phyloP scores from a whole-genome alignment of 2,113 vertebrate genomes.

The Gasterosteus nipponicus region DNA sequence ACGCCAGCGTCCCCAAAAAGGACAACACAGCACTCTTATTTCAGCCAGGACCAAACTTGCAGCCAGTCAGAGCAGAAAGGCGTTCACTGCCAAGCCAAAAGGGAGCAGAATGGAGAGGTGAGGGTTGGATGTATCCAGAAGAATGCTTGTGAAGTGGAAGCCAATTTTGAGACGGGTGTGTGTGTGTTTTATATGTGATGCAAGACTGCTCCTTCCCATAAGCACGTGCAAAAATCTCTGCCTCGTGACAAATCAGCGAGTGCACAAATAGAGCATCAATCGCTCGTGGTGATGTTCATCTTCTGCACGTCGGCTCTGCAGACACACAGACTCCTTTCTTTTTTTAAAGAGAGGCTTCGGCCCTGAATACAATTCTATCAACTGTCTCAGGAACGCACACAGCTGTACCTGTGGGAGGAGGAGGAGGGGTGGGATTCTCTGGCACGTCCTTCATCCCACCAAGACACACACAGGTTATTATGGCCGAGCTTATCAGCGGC shows the following conservation, averaged over 20 bases:
- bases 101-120: slow-evolving; percentile 15
- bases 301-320: slow-evolving; percentile 41
- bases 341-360: slow-evolving; percentile 37
- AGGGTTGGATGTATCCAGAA: slow-evolving; percentile 30
- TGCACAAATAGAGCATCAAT: slow-evolving; percentile 46
- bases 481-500: slow-evolving; percentile 41
- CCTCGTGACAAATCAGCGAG: slow-evolving; percentile 2
- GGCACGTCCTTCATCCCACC: not conserved
- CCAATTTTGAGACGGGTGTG: slow-evolving; percentile 47
- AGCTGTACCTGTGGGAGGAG: slow-evolving; percentile 6
- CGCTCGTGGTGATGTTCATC: slow-evolving; percentile 66
- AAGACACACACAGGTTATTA: slow-evolving; percentile 39
- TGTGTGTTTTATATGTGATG: slow-evolving; percentile 32
- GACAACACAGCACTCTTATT: not conserved
- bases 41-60: not conserved
- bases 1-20: not conserved
- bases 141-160: slow-evolving; percentile 67
- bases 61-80: slow-evolving; percentile 3
- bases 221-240: slow-evolving; percentile 41
- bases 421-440: too few species aligned
- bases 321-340: slow-evolving; percentile 49
- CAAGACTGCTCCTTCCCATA: slow-evolving; percentile 4
- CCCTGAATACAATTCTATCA: slow-evolving; percentile 61
- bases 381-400: slow-evolving; percentile 53
- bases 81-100: slow-evolving; percentile 25